These are phyloP conservation scores for Lysandra coridon DNA, from an alignment of 2,888 invertebrate species.

Conservation along the genomic window DNA sequence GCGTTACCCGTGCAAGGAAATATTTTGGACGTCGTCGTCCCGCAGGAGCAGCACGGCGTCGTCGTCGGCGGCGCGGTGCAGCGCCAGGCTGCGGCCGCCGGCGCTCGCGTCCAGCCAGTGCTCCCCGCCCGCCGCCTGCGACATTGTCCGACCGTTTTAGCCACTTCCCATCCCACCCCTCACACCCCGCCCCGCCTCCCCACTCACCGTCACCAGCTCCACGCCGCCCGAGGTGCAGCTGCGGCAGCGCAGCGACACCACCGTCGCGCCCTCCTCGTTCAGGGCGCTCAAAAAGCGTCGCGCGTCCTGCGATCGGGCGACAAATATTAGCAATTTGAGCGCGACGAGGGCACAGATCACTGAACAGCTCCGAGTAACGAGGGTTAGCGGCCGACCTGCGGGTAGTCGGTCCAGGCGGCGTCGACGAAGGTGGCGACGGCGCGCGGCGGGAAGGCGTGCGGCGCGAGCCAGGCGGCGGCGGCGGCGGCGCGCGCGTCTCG, in stretches of 20 bases:
- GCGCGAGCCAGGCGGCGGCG: constrained; percentile 57
- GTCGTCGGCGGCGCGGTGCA: constrained; percentile 43
- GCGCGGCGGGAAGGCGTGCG: constrained; percentile 40
- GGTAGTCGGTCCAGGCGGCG: constrained; percentile 56
- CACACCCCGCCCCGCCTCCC: constrained; percentile 43
- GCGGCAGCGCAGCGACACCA: constrained; percentile 57
- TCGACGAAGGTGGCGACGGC: constrained; percentile 55
- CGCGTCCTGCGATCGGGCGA: constrained; percentile 53
- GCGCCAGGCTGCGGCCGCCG: constrained; percentile 45
- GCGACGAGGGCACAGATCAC: neutral
- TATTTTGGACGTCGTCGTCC: constrained; percentile 44
- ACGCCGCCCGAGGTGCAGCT: constrained; percentile 50
- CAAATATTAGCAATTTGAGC: neutral
- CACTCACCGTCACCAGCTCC: constrained; percentile 37
- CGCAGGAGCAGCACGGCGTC: constrained; percentile 47
- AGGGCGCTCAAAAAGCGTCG: constrained; percentile 61
- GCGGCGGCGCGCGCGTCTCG: constrained; percentile 49
- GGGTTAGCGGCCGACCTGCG: constrained; percentile 46
- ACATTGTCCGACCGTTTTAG: neutral
- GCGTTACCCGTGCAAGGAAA: constrained; percentile 49
- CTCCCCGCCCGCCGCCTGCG: constrained; percentile 35
- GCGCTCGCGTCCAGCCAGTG: constrained; percentile 58
- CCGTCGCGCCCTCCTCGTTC: constrained; percentile 48
- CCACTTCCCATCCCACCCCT: constrained; percentile 28
- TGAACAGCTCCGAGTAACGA: neutral